These are phyloP conservation scores for Neotoma lepida DNA, from an alignment of 2,113 vertebrate genomes.

Conservation along the genomic window DNA sequence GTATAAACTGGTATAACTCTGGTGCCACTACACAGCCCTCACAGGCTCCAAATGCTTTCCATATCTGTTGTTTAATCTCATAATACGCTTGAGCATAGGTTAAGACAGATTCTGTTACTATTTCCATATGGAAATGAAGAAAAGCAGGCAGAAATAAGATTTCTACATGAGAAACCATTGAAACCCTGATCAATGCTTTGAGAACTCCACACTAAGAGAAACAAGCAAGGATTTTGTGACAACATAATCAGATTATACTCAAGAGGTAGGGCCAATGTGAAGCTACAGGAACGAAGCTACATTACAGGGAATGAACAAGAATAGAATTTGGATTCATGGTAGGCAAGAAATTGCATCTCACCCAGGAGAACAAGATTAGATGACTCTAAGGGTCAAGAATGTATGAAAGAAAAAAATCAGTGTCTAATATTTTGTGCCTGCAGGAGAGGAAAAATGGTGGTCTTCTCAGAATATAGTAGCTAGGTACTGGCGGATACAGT, in stretches of 20 bases:
- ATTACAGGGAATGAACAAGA: neutral
- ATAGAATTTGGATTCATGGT: neutral
- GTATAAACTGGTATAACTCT: neutral
- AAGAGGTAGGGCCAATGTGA: neutral
- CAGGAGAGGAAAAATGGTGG: neutral
- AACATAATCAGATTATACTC: neutral
- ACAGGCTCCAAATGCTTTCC: neutral
- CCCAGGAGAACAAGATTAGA: neutral
- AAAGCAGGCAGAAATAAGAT: neutral
- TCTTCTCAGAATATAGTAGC: neutral
- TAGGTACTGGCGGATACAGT: neutral
- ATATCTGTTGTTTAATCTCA: neutral
- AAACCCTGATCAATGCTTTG: neutral
- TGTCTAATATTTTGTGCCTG: neutral
- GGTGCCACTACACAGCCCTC: neutral
- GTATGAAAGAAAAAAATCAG: neutral
- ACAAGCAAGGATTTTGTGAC: neutral
- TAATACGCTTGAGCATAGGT: neutral
- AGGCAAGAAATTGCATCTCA: neutral
- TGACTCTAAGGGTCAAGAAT: neutral
- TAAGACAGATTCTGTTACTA: neutral
- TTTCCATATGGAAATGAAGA: neutral
- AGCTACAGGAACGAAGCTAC: neutral
- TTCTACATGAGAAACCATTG: neutral
- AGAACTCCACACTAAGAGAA: conserved; percentile 30